Percentiles rank a stretch among this genome's conserved stretches.
Conservation (phyloP, 2,797 vertebrate genomes). For the Micromesistius poutassou region DNA sequence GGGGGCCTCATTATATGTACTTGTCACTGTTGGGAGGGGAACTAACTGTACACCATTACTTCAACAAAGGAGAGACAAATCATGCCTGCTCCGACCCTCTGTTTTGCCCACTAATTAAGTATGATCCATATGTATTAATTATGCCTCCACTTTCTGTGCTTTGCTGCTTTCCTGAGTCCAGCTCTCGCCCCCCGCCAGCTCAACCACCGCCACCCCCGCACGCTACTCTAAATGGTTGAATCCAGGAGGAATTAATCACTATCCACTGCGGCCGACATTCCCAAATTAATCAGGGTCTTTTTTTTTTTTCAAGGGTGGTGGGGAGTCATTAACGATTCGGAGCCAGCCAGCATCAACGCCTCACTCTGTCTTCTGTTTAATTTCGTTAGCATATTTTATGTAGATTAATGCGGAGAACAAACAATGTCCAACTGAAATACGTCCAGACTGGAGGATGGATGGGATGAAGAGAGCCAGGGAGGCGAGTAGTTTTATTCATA, state of each 20-base stretch:
- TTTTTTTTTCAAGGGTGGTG: constrained; percentile 55
- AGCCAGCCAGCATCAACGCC: constrained; percentile 50
- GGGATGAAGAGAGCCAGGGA: constrained; percentile 17
- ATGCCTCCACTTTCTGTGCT: constrained; percentile 58
- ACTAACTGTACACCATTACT: constrained; percentile 51
- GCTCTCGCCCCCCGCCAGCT: too few species aligned
- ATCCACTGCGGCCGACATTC: constrained; percentile 59
- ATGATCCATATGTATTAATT: constrained; percentile 70
- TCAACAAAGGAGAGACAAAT: constrained; percentile 59
- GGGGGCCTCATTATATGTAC: constrained; percentile 54
- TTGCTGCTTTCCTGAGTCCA: constrained; percentile 34
- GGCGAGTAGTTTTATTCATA: constrained; percentile 23
- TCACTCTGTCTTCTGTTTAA: constrained; percentile 59
- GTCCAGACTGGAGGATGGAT: constrained; percentile 30
- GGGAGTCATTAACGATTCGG: constrained; percentile 66
- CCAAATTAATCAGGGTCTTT: constrained; percentile 66
- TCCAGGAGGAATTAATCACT: constrained; percentile 71
- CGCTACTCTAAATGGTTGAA: constrained; percentile 67
- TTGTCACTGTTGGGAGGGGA: constrained; percentile 31
- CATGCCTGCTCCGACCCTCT: constrained; percentile 44
- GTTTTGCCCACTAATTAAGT: constrained; percentile 66
- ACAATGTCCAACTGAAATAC: constrained; percentile 46
- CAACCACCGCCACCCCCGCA: constrained; percentile 44
- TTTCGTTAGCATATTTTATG: constrained; percentile 76
- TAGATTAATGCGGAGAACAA: constrained; percentile 49